Percentiles rank a stretch among this genome's conserved stretches.
phyloP scores from a whole-genome alignment of 2,113 vertebrate species.

The Isurus oxyrinchus region DNA sequence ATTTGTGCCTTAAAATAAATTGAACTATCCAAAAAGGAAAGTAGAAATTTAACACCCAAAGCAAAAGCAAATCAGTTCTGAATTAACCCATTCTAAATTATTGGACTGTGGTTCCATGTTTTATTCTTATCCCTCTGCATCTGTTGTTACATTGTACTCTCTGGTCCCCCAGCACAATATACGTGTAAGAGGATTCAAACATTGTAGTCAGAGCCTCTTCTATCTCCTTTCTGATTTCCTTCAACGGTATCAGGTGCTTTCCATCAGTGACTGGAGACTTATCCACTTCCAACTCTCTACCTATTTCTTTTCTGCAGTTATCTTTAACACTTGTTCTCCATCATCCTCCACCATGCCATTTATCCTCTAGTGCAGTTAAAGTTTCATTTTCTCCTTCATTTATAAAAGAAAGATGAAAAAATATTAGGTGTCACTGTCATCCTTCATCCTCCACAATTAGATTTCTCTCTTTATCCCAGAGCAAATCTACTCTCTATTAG shows the following conservation, averaged over 20 bases:
- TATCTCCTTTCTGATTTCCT: not conserved
- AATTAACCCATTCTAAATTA: not conserved
- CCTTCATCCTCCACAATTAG: not conserved
- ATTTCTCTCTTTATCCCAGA: not conserved
- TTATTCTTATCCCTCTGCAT: not conserved
- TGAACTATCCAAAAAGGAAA: not conserved
- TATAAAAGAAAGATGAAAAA: not conserved
- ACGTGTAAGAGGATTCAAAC: not conserved
- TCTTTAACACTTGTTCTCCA: not conserved
- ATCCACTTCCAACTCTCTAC: not conserved
- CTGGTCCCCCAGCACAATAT: not conserved
- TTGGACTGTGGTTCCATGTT: not conserved
- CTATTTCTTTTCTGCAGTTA: not conserved
- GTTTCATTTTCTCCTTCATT: not conserved
- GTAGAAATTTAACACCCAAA: not conserved
- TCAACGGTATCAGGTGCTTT: not conserved
- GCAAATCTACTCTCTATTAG: not conserved
- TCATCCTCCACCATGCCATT: not conserved
- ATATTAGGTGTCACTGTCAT: not conserved
- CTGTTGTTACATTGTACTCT: not conserved
- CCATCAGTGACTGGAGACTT: not conserved
- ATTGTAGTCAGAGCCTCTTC: not conserved
- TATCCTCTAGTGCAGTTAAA: not conserved
- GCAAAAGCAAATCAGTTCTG: not conserved
- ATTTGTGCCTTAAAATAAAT: not conserved